Evolutionary conservation across 2,113 vertebrate species (phyloP).

Genomic region (Phyllostomus hastatus): DNA sequence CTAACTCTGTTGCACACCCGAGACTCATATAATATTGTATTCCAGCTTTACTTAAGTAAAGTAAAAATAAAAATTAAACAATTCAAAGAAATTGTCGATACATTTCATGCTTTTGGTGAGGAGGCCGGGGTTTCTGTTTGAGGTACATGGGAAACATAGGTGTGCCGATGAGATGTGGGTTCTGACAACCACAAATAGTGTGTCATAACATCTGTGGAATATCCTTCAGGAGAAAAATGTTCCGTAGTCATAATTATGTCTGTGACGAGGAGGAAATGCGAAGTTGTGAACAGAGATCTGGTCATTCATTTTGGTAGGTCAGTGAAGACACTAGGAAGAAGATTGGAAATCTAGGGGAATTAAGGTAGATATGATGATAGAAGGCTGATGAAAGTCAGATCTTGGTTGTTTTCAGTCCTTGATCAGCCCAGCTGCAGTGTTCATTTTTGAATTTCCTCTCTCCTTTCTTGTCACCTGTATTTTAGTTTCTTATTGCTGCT

Average conservation of each 20-base stretch:
- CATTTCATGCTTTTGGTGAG: background rate
- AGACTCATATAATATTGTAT: background rate
- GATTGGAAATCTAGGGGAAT: background rate
- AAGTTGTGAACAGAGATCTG: background rate
- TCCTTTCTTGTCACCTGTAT: background rate
- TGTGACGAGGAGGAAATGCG: background rate
- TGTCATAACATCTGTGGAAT: background rate
- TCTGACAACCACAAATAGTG: background rate
- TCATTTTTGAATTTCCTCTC: background rate
- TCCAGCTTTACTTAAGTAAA: background rate
- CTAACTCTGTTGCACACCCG: background rate
- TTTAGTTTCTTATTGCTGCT: background rate
- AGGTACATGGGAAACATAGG: background rate
- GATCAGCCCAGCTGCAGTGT: background rate
- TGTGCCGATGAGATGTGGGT: background rate
- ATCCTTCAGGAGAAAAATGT: background rate
- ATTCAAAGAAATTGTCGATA: background rate
- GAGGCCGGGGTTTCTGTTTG: background rate
- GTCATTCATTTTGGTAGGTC: background rate
- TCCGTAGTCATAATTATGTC: background rate
- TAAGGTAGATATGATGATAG: background rate
- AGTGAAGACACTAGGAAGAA: background rate
- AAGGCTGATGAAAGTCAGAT: background rate
- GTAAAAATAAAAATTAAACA: background rate
- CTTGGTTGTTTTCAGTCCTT: background rate